A percentile compares a stretch with the other conserved stretches of the same genome.
phyloP scores from a whole-genome alignment of 2,113 vertebrate genomes.

The Eptesicus fuscus region DNA sequence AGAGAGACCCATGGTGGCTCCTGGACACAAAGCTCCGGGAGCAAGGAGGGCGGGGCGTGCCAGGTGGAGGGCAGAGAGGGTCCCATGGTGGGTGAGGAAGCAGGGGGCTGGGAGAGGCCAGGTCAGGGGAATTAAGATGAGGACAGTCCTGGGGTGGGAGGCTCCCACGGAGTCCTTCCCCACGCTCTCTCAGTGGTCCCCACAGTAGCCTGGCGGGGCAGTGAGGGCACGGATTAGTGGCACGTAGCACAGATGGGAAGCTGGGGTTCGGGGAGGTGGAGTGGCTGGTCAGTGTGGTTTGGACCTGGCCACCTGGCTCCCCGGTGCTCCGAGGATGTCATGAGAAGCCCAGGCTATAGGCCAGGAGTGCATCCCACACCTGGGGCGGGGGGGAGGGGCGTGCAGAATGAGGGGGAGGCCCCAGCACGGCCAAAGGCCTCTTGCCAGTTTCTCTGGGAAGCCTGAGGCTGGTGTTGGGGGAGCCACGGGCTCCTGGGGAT shows the following conservation, averaged over 20 bases:
- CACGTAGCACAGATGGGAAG: not conserved
- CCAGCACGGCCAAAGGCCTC: not conserved
- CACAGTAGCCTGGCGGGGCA: not conserved
- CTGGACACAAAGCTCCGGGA: not conserved
- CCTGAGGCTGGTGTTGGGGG: not conserved
- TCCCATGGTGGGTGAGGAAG: rapidly evolving
- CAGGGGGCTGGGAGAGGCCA: not conserved
- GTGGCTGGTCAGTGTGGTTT: not conserved
- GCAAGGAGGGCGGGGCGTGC: not conserved
- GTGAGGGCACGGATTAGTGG: not conserved
- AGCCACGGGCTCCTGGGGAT: not conserved
- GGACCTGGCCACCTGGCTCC: not conserved
- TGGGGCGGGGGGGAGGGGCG: not conserved
- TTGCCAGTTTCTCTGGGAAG: not conserved
- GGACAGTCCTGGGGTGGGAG: rapidly evolving
- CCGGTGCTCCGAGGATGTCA: rapidly evolving
- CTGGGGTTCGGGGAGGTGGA: not conserved
- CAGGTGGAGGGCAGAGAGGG: not conserved
- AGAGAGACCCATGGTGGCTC: not conserved
- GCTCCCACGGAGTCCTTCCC: rapidly evolving
- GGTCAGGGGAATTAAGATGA: not conserved
- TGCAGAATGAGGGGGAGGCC: not conserved
- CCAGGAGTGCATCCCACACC: not conserved
- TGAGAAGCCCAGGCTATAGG: not conserved
- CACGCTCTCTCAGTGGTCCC: not conserved